Base-by-base conservation (phyloP, 2,888 invertebrate species). In the Caenorhabditis imperialis region DNA sequence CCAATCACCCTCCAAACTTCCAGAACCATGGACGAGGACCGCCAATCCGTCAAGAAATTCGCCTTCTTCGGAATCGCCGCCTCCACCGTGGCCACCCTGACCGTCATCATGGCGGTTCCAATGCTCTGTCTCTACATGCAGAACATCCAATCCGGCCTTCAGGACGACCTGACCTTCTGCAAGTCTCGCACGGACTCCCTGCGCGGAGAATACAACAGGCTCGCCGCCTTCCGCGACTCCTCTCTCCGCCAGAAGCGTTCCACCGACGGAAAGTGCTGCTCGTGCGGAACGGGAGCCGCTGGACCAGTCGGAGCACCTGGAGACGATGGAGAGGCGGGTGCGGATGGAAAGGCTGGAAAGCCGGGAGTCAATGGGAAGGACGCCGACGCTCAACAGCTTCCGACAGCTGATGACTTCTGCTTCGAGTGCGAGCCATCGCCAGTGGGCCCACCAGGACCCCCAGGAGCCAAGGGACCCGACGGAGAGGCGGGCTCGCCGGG, bases 61-160 rank as follows among this genome's bases (percentile, higher is more conserved):
- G 86, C 86, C 47, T 86, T 86, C 71, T 81, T 81, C 61, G 86
- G 85, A 33, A 72, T 79, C 55, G 79, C 79, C 44, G 77, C 76
- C 8, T 79, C 79, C 3, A 85, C 85, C 10, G 80, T 85, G 20
- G 85, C 85, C 60, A 85, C 85, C 8, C 62, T 85, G 14, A 84
- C 84, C 23, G 85, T 85, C 48, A 84, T 85, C 57, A 77, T 85
- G 45, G 84, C 85, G 35, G 83, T 85, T 20, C 85, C 85, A 35
- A 85, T 84, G 84, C 80, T 85, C 23, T 82, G 86, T 71, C 83
- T 85, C 69, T 86, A 86, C 78, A 84, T 86, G 78, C 86, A 86
- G 70, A 83, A 82, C 72, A 82, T 86, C 22, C 87, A 87, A 67
- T 83, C 85, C 38, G 74, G 81, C 33, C 79, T 87, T 65, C 80